Percentiles rank a stretch among this genome's conserved stretches.
phyloP scores from a whole-genome alignment of 2,113 vertebrate genomes.

The Todiramphus saurophagus region DNA sequence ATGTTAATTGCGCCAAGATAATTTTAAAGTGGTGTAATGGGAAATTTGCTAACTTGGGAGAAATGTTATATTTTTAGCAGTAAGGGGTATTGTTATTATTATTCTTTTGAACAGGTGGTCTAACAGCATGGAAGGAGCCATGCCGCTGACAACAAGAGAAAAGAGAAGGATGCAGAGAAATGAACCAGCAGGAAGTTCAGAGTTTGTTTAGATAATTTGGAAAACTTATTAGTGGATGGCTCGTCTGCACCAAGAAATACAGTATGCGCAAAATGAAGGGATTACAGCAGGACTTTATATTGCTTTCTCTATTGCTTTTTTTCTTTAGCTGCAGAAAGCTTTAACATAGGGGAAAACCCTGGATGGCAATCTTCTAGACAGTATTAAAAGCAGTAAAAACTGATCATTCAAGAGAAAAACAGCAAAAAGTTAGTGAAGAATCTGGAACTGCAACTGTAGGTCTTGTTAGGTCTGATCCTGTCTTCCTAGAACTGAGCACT shows the following conservation, averaged over 20 bases:
- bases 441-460: not conserved
- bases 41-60: constrained; percentile 64
- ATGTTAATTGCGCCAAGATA: constrained; percentile 59
- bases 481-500: not conserved
- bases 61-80: constrained; percentile 66
- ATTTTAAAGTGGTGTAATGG: constrained; percentile 64
- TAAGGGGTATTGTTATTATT: constrained; percentile 64
- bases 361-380: not conserved
- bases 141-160: constrained; percentile 23
- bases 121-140: constrained; percentile 64
- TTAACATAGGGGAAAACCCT: not conserved
- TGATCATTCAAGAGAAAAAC: not conserved
- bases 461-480: not conserved
- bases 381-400: not conserved
- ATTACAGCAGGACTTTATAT: not conserved
- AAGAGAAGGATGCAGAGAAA: constrained; percentile 38
- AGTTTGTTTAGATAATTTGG: constrained; percentile 57
- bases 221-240: constrained; percentile 45
- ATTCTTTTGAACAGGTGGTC: constrained; percentile 70
- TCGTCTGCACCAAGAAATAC: constrained; percentile 46
- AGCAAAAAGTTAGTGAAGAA: not conserved
- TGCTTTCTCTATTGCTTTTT: not conserved
- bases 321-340: not conserved
- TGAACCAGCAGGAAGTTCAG: constrained; percentile 56
- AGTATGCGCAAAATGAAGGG: not conserved